Evolutionary conservation across 2,113 vertebrate species (phyloP).

Genomic region (Vulpes lagopus): DNA sequence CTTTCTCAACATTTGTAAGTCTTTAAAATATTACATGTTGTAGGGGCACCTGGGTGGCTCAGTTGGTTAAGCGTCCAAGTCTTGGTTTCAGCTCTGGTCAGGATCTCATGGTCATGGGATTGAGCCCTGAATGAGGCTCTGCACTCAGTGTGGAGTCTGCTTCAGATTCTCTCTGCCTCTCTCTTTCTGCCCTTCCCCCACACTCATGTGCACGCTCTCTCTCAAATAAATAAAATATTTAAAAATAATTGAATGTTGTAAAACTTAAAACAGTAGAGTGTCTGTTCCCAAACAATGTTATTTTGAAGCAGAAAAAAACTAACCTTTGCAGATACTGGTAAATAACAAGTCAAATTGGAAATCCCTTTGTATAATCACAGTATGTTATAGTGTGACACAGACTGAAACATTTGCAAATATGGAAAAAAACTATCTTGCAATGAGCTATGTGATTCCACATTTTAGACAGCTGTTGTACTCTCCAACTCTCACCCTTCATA

Average conservation of each 20-base stretch:
- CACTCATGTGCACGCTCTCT: background rate
- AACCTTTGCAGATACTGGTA: background rate
- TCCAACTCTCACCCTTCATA: fast-evolving
- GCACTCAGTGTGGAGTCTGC: background rate
- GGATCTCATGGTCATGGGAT: background rate
- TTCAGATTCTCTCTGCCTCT: background rate
- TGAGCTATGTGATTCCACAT: background rate
- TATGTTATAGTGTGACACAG: no score
- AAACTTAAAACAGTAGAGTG: background rate
- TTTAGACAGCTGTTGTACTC: background rate
- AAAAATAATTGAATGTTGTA: background rate
- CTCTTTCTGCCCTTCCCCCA: background rate
- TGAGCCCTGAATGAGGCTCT: background rate
- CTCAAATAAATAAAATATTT: background rate
- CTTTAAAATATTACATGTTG: background rate
- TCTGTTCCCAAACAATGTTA: background rate
- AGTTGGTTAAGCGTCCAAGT: background rate
- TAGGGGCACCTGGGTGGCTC: background rate
- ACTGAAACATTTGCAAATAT: background rate
- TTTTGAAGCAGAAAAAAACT: slow-evolving; percentile 11
- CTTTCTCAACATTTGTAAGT: background rate
- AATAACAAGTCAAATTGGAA: background rate
- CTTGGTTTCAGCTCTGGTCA: background rate
- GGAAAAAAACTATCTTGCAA: background rate
- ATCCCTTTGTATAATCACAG: background rate